Base-by-base conservation (phyloP, 2,888 invertebrate species). In the Griposia aprilina region DNA sequence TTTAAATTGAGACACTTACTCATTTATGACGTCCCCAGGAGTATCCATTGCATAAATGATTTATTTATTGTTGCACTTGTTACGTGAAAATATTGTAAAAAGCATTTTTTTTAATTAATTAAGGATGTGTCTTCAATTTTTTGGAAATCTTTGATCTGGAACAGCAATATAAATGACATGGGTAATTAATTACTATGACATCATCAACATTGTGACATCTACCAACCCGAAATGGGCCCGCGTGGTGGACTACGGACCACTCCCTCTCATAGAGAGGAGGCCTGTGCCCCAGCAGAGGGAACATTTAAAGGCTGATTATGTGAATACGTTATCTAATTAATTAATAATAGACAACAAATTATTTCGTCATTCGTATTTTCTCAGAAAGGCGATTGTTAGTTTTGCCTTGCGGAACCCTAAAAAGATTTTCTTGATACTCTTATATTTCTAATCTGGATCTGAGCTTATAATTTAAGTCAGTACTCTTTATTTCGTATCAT, bases 361-460 rank as follows among this genome's bases (percentile, higher is more conserved):
- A 11, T 17, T 69, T 36, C 3, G 4, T 4, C 0, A 7, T 23
- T 17, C 1, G 15, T 13, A 3, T 3, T 36, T 48, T 26, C 7
- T 36, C 7, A 48, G 7, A 45, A 15, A 23, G 0, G 15, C 0
- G 15, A 50, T 41, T 41, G 8, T 30, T 45, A 17, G 1, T 52
- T 30, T 65, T 6, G 4, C 1, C 5, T 72, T 63, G 13, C 66
- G 48, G 80, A 67, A 69, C 69, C 68, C 83, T 73, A 76, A 74
- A 78, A 26, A 60, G 13, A 74, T 70, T 23, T 74, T 75, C 72
- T 70, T 72, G 66, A 79, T 41, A 66, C 63, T 78, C 74, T 86
- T 80, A 86, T 86, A 83, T 85, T 83, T 86, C 80, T 78, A 65
- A 85, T 86, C 69, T 65, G 50, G 67, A 45, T 76, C 60, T 83